Evolutionary conservation across 2,113 vertebrate genomes (phyloP).

Genomic region (Pardalotus punctatus): DNA sequence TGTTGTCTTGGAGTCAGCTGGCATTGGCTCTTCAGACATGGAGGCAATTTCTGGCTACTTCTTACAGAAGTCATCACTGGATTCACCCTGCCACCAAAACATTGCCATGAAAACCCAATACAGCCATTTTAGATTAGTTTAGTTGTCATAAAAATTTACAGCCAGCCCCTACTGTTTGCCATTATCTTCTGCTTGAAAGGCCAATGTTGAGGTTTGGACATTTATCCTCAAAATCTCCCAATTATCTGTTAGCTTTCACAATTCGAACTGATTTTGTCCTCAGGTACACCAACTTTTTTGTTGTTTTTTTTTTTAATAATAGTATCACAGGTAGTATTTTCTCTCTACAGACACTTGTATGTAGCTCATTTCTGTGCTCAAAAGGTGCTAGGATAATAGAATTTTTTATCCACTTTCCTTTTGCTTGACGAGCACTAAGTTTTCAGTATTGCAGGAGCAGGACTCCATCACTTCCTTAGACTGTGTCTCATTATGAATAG

Average conservation of each 20-base stretch:
- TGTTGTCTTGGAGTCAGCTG: fast-evolving
- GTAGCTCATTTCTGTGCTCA: neutral
- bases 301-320: neutral
- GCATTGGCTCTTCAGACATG: fast-evolving
- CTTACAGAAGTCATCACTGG: neutral
- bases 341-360: neutral
- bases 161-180: fast-evolving
- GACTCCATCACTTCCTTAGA: neutral
- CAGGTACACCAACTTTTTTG: neutral
- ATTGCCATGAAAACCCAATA: neutral
- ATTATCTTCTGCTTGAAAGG: neutral
- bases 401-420: neutral
- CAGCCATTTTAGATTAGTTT: neutral
- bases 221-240: neutral
- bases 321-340: neutral
- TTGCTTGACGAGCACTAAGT: neutral
- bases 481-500: neutral
- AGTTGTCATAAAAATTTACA: neutral
- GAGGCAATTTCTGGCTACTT: neutral
- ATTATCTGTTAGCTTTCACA: neutral
- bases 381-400: neutral
- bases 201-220: neutral
- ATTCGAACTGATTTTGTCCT: neutral
- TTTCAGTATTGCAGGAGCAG: neutral
- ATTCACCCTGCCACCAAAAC: neutral